A percentile compares a stretch with the other conserved stretches of the same genome.
Conservation (phyloP, 2,888 invertebrate species). For the Melangyna quadrimaculata region DNA sequence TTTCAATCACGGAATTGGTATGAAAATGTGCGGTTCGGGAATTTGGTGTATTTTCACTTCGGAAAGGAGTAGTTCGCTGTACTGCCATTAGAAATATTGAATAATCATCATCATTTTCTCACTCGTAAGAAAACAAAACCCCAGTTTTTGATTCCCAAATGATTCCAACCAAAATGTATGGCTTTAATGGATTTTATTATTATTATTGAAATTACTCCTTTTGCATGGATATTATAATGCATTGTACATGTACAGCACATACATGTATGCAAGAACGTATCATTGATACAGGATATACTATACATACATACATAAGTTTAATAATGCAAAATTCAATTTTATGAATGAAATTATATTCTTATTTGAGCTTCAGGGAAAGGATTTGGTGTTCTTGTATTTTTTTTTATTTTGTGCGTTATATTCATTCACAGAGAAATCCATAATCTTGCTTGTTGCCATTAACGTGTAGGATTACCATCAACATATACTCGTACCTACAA, state of each 20-base stretch:
- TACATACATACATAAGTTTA: too few species aligned
- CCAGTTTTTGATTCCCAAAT: not conserved
- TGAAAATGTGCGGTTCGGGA: not conserved
- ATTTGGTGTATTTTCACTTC: not conserved
- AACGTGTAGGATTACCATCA: not conserved
- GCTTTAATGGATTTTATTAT: constrained; percentile 6
- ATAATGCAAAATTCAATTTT: constrained; percentile 22
- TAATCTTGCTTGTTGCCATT: not conserved
- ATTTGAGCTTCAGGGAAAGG: not conserved
- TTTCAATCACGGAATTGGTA: not conserved
- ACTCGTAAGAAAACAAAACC: not conserved
- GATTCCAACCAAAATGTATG: not conserved
- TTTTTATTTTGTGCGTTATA: not conserved
- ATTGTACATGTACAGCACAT: too few species aligned
- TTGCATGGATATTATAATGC: not conserved
- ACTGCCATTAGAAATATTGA: constrained; percentile 5
- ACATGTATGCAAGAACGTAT: not conserved
- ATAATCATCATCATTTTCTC: not conserved
- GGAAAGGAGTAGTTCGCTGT: too few species aligned
- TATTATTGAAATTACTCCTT: constrained; percentile 6
- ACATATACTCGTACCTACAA: too few species aligned
- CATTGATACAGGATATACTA: not conserved
- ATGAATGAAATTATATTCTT: constrained; percentile 3
- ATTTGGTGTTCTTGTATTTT: not conserved
- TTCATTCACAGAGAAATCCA: not conserved